Conservation (phyloP, 1,140 invertebrate genomes). For the Pseudachorutes palmiensis region DNA sequence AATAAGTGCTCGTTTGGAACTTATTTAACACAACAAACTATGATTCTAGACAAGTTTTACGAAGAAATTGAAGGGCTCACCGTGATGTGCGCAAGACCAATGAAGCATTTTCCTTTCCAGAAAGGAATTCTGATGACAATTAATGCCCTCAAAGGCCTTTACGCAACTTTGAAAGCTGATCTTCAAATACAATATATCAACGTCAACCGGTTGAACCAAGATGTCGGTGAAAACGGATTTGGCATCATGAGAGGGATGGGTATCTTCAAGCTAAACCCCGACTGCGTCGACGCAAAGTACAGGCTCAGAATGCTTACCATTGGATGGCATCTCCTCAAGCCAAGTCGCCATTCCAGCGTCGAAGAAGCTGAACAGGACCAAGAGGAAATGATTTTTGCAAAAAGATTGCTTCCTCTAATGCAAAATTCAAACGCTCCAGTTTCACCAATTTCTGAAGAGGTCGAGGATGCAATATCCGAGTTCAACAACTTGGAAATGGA, state of each 20-base stretch:
- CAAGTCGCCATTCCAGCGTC: too few relatives aligned
- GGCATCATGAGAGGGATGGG: conserved; percentile 3
- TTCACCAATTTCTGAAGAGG: too few relatives aligned
- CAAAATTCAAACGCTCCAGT: background rate
- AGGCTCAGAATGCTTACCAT: background rate
- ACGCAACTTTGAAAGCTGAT: background rate
- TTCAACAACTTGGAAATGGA: background rate
- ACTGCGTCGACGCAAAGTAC: conserved; percentile 2
- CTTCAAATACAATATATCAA: background rate
- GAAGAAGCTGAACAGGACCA: too few relatives aligned
- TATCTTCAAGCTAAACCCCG: background rate
- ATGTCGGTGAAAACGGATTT: background rate
- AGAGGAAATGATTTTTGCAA: background rate
- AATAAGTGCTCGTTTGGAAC: background rate
- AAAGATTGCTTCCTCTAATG: background rate
- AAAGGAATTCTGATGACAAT: conserved; percentile 9
- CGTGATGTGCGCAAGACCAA: background rate
- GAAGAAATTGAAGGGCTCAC: background rate
- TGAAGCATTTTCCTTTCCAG: background rate
- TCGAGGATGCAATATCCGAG: background rate
- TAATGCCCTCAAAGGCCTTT: background rate
- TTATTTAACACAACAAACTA: background rate
- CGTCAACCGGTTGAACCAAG: background rate
- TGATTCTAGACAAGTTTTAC: background rate
- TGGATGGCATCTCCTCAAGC: background rate